Base-by-base conservation (phyloP, 1,140 invertebrate species). In the Cydia pomonella region DNA sequence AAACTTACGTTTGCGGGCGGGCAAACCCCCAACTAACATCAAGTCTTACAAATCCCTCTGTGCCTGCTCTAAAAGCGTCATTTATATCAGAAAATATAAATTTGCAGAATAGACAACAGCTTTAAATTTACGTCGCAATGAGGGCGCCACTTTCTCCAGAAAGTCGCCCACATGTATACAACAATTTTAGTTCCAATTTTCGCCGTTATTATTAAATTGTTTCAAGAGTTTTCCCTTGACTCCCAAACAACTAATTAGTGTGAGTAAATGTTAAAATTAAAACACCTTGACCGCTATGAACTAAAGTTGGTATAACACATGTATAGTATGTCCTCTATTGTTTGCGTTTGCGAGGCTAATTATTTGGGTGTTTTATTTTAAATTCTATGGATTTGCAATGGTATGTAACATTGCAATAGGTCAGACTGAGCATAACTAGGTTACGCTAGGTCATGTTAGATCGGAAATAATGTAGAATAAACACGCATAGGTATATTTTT, bases 261-360 rank as follows among this genome's bases (percentile, higher is more conserved):
- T 69, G 64, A 69, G 29, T 69, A 33, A 69, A 18, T 1, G 27
- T 69, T 33, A 69, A 69, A 69, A 38, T 69, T 69, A 69, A 69
- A 69, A 10, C n/a, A 38, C 64, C 64, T 69, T 69, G 64, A 69
- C 64, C 64, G 64, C n/a, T 18, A 38, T 33, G 64, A 33, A 29
- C 64, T 69, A 38, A 69, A 69, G 33, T 33, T 69, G 64, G n/a
- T 69, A 69, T 41, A 18, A 69, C 64, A 69, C 13, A 21, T 59
- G 50, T 21, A n/a, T 33, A 33, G 5, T 59, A 23, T 18, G 21
- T 59, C 16, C 21, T 59, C 41, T 1, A 23, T 59, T 59, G 53
- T 59, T 59, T 59, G 53, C 53, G 21, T 59, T 59, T 59, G 18
- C 9, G 53, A 23, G 7, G 21, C 53, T 21, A 59, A 59, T 23